Evolutionary conservation across 64 coral and sea anemone genomes (phyloP).

Genomic region (Actinia tenebrosa): DNA sequence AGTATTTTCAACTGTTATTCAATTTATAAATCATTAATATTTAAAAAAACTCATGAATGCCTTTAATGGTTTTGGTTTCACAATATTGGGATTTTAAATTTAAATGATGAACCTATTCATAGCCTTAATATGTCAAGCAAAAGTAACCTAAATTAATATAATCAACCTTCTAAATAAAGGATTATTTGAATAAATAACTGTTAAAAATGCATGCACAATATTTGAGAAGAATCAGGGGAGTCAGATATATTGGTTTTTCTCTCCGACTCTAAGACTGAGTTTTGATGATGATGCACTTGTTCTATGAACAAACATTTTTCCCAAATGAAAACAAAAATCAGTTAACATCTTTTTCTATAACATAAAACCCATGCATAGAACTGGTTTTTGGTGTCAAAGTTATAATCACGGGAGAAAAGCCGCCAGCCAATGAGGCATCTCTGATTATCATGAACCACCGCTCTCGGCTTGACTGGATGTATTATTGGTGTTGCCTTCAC

Average conservation of each 20-base stretch:
- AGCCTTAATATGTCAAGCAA: not conserved
- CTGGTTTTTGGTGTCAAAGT: slow-evolving; percentile 74
- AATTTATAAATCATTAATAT: not conserved
- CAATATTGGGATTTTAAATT: too few species aligned
- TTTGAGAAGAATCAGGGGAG: too few species aligned
- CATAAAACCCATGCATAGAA: slow-evolving; percentile 40
- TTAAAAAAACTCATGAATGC: too few species aligned
- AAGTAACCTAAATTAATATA: not conserved
- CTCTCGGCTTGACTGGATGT: slow-evolving; percentile 93
- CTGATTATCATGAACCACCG: slow-evolving; percentile 96
- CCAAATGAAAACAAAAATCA: not conserved
- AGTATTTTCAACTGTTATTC: not conserved
- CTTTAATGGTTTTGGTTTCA: too few species aligned
- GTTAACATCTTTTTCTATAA: not conserved
- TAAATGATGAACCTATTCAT: too few species aligned
- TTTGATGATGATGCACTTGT: not conserved
- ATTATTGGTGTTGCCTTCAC: slow-evolving; percentile 72
- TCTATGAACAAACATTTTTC: not conserved
- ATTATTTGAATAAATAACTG: not conserved
- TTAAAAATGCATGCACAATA: too few species aligned
- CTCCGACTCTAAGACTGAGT: not conserved
- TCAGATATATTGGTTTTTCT: too few species aligned
- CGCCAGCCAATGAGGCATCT: slow-evolving; percentile 62
- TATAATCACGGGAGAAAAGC: slow-evolving; percentile 62
- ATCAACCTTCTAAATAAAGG: not conserved